These are phyloP conservation scores for Craseonycteris thonglongyai DNA, from an alignment of 2,113 vertebrate species.

Conservation along the genomic window DNA sequence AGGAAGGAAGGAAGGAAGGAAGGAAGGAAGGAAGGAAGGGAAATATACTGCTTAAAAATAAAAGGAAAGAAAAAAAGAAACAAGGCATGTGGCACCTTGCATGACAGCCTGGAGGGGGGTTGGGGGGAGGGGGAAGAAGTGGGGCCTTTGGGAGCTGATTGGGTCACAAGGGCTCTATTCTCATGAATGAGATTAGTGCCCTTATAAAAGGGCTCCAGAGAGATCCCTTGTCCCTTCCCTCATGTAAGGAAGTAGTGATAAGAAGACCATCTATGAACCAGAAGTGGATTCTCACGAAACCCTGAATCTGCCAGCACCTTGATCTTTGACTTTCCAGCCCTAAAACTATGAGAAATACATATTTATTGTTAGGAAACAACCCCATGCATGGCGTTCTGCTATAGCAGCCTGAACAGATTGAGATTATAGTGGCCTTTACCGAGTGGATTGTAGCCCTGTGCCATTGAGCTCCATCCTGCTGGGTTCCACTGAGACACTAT, in stretches of 20 bases:
- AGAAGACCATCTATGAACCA: background rate
- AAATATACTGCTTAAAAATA: too few relatives aligned
- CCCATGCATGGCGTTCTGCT: background rate
- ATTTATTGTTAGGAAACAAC: background rate
- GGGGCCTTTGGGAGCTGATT: background rate
- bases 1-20: too few relatives aligned
- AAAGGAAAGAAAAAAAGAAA: too few relatives aligned
- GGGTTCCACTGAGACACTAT: background rate
- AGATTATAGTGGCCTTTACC: background rate
- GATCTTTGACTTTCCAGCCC: background rate
- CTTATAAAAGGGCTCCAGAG: background rate
- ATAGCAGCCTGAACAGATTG: background rate
- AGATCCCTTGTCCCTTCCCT: background rate
- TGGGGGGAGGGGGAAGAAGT: too few relatives aligned
- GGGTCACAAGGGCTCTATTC: background rate
- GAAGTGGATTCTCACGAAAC: background rate
- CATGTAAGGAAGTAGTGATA: background rate
- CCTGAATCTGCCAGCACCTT: background rate
- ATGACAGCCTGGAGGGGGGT: too few relatives aligned
- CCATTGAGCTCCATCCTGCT: background rate
- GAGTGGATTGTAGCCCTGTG: background rate
- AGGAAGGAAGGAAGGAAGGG: too few relatives aligned
- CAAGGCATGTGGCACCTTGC: too few relatives aligned
- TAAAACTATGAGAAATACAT: background rate
- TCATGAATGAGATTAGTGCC: background rate